Evolutionary conservation across 2,888 invertebrate species (phyloP), one percentile per base, ranked within the genome.

Genomic region (Oxycera nigricornis): DNA sequence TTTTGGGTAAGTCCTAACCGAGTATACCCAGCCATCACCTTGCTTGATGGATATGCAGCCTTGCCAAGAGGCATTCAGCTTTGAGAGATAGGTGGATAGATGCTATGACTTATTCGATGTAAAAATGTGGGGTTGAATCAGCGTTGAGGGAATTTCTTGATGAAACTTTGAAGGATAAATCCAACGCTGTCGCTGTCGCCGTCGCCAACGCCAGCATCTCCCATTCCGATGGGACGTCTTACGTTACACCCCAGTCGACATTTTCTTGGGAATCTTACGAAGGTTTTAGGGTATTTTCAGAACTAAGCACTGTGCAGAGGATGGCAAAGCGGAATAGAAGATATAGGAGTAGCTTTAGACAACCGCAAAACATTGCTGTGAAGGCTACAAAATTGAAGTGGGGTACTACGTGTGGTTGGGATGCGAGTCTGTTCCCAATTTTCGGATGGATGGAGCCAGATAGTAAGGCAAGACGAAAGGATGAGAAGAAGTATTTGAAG

Each of bases 321-420:
- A 46, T 46, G 46, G 46, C 14, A n/a, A 61, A 50, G 46, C 67
- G 14, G 61, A n/a, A n/a, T n/a, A n/a, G n/a, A n/a, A n/a, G n/a
- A n/a, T n/a, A n/a, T 4, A 20, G 50, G 14, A 68, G 17, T 24
- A 28, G 26, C 46, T 59, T 55, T 20, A 1, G 11, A 28, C 31
- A 55, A 70, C 70, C 70, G 35, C 70, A 70, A 70, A 55, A 52
- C 26, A 52, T 55, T 11, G 28, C 24, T 31, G 28, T 39, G 61
- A 72, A 75, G 73, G 68, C 75, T 67, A 75, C 73, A 75, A 75
- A 75, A 75, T 75, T 73, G 75, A 73, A 73, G 73, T 68, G 52
- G 75, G n/a, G n/a, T n/a, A n/a, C n/a, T n/a, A n/a, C n/a, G n/a
- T n/a, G n/a, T n/a, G n/a, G 17, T 20, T 20, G 1, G 1, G 9